A percentile compares a stretch with the other conserved stretches of the same genome.
Conservation (phyloP, 2,888 invertebrate genomes). For the Epirrita christyi region DNA sequence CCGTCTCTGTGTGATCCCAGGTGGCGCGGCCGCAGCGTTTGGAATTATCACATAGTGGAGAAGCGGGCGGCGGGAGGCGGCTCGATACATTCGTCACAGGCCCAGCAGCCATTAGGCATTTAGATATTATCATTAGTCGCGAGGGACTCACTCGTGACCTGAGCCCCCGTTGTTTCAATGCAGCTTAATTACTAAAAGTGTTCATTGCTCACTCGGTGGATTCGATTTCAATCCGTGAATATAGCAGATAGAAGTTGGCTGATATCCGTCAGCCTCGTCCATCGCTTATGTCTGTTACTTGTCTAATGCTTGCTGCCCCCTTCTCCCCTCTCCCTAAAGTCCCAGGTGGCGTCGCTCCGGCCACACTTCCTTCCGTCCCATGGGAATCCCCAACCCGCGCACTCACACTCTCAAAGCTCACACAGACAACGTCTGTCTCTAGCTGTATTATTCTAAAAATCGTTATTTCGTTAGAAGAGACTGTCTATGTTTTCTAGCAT, state of each 20-base stretch:
- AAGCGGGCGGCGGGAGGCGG: slow-evolving; percentile 60
- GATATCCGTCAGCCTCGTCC: slow-evolving; percentile 48
- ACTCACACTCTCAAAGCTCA: slow-evolving; percentile 53
- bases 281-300: slow-evolving; percentile 60
- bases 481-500: slow-evolving; percentile 20
- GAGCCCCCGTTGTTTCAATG: slow-evolving; percentile 72
- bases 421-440: slow-evolving; percentile 43
- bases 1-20: slow-evolving; percentile 80
- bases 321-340: slow-evolving; percentile 45
- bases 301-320: slow-evolving; percentile 48
- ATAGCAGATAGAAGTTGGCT: slow-evolving; percentile 33
- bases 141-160: slow-evolving; percentile 79
- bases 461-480: slow-evolving; percentile 30
- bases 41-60: slow-evolving; percentile 85
- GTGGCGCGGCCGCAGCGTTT: slow-evolving; percentile 85
- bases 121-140: slow-evolving; percentile 83
- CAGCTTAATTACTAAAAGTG: slow-evolving; percentile 81
- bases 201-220: slow-evolving; percentile 67
- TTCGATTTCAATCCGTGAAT: slow-evolving; percentile 50
- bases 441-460: slow-evolving; percentile 39
- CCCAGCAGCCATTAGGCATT: slow-evolving; percentile 86
- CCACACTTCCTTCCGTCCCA: slow-evolving; percentile 79
- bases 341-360: slow-evolving; percentile 79
- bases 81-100: slow-evolving; percentile 84
- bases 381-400: slow-evolving; percentile 69